Percentiles rank a stretch among this genome's conserved stretches.
Evolutionary conservation across 2,113 vertebrate species (phyloP).

Genomic region (Xiphophorus hellerii): DNA sequence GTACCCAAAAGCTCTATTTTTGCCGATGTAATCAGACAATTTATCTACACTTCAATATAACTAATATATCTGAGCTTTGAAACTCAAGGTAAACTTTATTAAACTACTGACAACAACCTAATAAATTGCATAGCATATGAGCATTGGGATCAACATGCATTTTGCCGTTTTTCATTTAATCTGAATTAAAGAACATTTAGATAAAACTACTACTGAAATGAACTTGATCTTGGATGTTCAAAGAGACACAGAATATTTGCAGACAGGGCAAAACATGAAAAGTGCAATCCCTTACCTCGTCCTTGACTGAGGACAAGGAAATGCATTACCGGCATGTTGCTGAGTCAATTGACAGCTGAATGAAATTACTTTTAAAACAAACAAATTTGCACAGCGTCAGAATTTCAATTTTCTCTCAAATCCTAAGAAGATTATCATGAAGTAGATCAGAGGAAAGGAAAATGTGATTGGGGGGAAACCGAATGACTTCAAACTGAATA

Average conservation of each 20-base stretch:
- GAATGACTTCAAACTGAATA: constrained; percentile 47
- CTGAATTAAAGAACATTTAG: not conserved
- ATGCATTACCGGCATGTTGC: constrained; percentile 26
- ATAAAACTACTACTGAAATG: not conserved
- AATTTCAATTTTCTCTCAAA: constrained; percentile 59
- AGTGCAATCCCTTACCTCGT: constrained; percentile 15
- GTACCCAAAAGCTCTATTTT: not conserved
- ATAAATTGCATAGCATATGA: not conserved
- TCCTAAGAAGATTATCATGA: constrained; percentile 51
- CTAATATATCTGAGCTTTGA: not conserved
- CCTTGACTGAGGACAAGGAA: constrained; percentile 45
- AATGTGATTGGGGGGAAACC: constrained; percentile 48
- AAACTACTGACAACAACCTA: not conserved
- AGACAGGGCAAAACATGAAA: not conserved
- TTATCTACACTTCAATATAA: not conserved
- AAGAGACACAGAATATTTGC: not conserved
- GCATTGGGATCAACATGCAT: not conserved
- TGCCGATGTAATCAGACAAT: not conserved
- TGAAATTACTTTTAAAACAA: constrained; percentile 59
- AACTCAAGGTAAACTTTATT: not conserved
- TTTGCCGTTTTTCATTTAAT: not conserved
- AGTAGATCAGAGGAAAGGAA: constrained; percentile 47
- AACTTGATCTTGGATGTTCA: not conserved
- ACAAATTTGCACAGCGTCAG: constrained; percentile 47
- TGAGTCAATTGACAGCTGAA: constrained; percentile 39